Percentiles rank a stretch among this genome's conserved stretches.
Conservation (phyloP, 2,888 invertebrate species). For the Cryptocephalus primarius region DNA sequence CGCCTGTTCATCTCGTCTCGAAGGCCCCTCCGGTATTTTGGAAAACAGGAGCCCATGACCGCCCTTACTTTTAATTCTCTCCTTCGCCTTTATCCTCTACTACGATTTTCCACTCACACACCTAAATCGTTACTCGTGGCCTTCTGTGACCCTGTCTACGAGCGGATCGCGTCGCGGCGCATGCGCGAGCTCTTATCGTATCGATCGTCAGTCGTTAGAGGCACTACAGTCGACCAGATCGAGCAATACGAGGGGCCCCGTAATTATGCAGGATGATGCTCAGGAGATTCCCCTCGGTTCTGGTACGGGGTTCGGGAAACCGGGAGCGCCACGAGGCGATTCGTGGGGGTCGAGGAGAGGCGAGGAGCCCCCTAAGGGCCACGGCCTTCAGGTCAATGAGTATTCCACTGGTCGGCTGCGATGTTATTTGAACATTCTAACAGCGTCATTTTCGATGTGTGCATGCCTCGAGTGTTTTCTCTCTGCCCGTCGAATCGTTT, state of each 20-base stretch:
- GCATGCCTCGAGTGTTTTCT: slow-evolving; percentile 4
- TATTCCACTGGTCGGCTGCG: slow-evolving; percentile 14
- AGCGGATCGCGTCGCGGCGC: slow-evolving; percentile 14
- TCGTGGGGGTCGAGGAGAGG: too few relatives aligned
- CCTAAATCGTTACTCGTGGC: slow-evolving; percentile 12
- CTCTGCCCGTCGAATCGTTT: slow-evolving; percentile 8
- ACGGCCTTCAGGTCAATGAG: too few relatives aligned
- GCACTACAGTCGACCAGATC: slow-evolving; percentile 18
- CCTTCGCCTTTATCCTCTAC: not conserved
- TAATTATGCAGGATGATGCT: too few relatives aligned
- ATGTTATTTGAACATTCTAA: slow-evolving; percentile 18
- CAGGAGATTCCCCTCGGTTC: too few relatives aligned
- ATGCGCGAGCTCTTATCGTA: slow-evolving; percentile 23
- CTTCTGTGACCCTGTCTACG: slow-evolving; percentile 28
- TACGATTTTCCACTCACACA: not conserved
- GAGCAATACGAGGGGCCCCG: not conserved
- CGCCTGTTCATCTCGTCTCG: too few relatives aligned
- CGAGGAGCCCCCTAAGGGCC: too few relatives aligned
- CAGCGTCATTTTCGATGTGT: slow-evolving; percentile 16
- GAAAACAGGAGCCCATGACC: slow-evolving; percentile 12
- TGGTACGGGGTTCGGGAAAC: too few relatives aligned
- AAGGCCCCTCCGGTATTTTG: not conserved
- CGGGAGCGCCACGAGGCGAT: too few relatives aligned
- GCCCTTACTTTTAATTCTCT: slow-evolving; percentile 4
- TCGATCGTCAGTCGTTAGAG: slow-evolving; percentile 24